Evolutionary conservation across 1,140 invertebrate species (phyloP).

Genomic region (Papilio xuthus): DNA sequence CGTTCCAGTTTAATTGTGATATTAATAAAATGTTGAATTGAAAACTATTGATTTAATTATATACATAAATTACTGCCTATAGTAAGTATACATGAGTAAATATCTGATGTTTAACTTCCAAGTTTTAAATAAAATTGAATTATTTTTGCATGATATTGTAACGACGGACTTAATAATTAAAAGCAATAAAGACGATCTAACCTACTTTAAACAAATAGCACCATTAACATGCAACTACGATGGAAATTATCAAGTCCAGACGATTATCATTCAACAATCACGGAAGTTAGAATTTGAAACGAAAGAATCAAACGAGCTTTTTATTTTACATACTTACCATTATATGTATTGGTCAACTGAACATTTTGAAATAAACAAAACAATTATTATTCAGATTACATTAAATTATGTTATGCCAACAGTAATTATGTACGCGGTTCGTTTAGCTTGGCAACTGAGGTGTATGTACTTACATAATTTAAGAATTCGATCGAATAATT

Average conservation of each 20-base stretch:
- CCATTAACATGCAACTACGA: constrained; percentile 13
- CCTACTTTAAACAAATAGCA: constrained; percentile 2
- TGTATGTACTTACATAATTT: constrained; percentile 26
- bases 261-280: background rate
- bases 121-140: too few species aligned
- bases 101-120: too few species aligned
- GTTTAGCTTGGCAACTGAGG: background rate
- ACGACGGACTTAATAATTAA: background rate
- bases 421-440: constrained; percentile 23
- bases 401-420: constrained; percentile 9
- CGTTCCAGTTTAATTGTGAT: constrained; percentile 79
- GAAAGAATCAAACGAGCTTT: constrained; percentile 4
- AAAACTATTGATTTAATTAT: constrained; percentile 36
- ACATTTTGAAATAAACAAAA: constrained; percentile 9
- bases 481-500: constrained; percentile 33
- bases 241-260: constrained; percentile 14
- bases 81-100: too few species aligned
- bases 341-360: background rate
- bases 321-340: constrained; percentile 9
- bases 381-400: constrained; percentile 13
- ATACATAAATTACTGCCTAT: too few species aligned
- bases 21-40: constrained; percentile 77
- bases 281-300: constrained; percentile 16
- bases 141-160: background rate
- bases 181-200: background rate